phyloP scores from a whole-genome alignment of 2,888 invertebrate genomes.

The Nezara viridula region DNA sequence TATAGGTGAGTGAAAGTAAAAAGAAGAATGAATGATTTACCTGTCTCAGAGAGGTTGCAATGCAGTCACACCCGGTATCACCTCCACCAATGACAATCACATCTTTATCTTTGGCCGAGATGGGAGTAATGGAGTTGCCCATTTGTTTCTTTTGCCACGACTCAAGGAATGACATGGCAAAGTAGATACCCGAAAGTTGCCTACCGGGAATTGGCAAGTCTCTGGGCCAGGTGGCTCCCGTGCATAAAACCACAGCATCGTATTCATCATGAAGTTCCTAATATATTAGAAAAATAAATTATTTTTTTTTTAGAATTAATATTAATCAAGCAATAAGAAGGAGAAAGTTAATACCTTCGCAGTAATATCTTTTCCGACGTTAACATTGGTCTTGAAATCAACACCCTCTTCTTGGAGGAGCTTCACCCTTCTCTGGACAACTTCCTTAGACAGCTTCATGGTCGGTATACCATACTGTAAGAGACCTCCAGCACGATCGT shows the following conservation, averaged over 20 bases:
- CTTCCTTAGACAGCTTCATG: slow-evolving; percentile 96
- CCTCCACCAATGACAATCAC: slow-evolving; percentile 94
- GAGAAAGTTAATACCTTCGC: slow-evolving; percentile 72
- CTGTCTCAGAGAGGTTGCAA: slow-evolving; percentile 93
- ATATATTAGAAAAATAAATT: not conserved
- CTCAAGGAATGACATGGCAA: slow-evolving; percentile 98
- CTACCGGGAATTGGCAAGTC: slow-evolving; percentile 90
- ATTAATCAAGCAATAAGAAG: not conserved
- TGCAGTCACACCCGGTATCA: slow-evolving; percentile 97
- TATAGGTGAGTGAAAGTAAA: too few species aligned
- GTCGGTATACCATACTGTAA: slow-evolving; percentile 98
- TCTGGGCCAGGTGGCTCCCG: slow-evolving; percentile 97
- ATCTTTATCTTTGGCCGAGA: slow-evolving; percentile 92
- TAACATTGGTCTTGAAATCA: slow-evolving; percentile 87
- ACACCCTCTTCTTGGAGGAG: slow-evolving; percentile 92
- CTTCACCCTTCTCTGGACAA: slow-evolving; percentile 89
- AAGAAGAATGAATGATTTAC: slow-evolving; percentile 67
- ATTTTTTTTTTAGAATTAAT: slow-evolving; percentile 68
- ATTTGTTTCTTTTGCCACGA: slow-evolving; percentile 96
- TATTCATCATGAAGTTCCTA: slow-evolving; percentile 73
- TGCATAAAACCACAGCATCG: slow-evolving; percentile 90
- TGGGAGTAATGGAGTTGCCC: slow-evolving; percentile 74
- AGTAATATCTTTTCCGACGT: slow-evolving; percentile 92
- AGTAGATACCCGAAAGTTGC: slow-evolving; percentile 92
- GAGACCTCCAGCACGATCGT: slow-evolving; percentile 94